Evolutionary conservation across 2,888 invertebrate genomes (phyloP), one percentile per base, ranked within the genome.

Genomic region (Hyalella azteca): DNA sequence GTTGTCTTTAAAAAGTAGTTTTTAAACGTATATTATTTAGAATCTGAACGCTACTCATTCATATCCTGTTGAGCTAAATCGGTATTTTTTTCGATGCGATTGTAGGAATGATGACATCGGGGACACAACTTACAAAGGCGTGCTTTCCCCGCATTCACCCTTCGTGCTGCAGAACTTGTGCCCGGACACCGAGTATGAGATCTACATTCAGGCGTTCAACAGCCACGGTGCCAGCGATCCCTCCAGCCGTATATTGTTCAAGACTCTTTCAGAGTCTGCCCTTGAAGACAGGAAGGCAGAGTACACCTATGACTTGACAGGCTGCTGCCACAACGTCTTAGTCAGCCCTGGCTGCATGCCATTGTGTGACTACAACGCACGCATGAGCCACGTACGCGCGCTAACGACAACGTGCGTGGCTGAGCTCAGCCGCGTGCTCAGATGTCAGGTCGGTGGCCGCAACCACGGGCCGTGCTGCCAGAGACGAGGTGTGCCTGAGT

Each of bases 311-410:
- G 95, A 95, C 88, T 92, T 94, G 86, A 93, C 93, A 0, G 91
- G 92, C 5, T 95, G 95, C 87, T 95, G 95, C 87, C 91, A 92
- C 41, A 90, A 91, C 2, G 93, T 93, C 5, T 92, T 92, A 54
- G 86, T 93, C 13, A 91, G 91, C 40, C 90, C 90, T 2, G 91
- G 91, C 11, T 94, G 94, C 87, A 80, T 93, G 89, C 93, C 94
- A 0, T 90, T 95, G 15, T 95, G 95, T 86, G 91, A 93, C 0
- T 95, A 94, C 87, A 92, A 94, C 87, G 94, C 94, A 77, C 93
- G 92, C 86, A 93, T 95, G 92, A 92, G 92, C 3, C 94, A 94
- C 87, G 90, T 95, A 82, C 91, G 93, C 86, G 89, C 90, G 59
- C 84, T 95, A 81, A 93, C 93, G 7, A 91, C 92, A 3, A 90